These are phyloP conservation scores for Mus spicilegus DNA, from an alignment of 2,113 vertebrate genomes.

Conservation along the genomic window DNA sequence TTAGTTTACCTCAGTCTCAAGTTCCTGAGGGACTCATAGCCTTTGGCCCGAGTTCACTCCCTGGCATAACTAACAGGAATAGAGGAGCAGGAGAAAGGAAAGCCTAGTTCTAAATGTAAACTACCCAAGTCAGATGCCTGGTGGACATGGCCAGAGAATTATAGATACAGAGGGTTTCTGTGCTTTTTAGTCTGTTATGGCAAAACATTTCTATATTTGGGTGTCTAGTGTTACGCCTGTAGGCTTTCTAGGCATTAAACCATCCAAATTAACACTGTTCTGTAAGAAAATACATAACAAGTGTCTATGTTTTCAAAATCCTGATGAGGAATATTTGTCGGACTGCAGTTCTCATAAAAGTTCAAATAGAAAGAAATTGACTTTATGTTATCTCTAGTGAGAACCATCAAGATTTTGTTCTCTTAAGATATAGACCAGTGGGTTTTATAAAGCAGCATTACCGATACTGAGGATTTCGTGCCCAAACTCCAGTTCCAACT, in stretches of 20 bases:
- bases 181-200: neutral
- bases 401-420: neutral
- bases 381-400: slow-evolving; percentile 45
- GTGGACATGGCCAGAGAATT: neutral
- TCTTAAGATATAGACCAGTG: neutral
- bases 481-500: slow-evolving; percentile 97
- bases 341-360: slow-evolving; percentile 35
- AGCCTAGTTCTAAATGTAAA: slow-evolving; percentile 32
- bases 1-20: neutral
- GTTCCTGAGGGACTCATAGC: neutral
- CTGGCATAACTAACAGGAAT: neutral
- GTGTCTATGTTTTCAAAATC: slow-evolving; percentile 19
- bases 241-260: neutral
- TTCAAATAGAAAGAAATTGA: neutral
- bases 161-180: neutral
- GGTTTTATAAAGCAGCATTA: slow-evolving; percentile 81
- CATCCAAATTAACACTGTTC: neutral
- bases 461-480: slow-evolving; percentile 98
- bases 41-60: neutral
- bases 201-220: neutral
- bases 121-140: neutral
- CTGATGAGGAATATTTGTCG: slow-evolving; percentile 17
- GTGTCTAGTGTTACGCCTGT: slow-evolving; percentile 15
- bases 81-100: neutral
- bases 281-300: slow-evolving; percentile 19